A percentile compares a stretch with the other conserved stretches of the same genome.
Conservation (phyloP, 2,797 vertebrate genomes). For the Hypotaenidia philippensis region DNA sequence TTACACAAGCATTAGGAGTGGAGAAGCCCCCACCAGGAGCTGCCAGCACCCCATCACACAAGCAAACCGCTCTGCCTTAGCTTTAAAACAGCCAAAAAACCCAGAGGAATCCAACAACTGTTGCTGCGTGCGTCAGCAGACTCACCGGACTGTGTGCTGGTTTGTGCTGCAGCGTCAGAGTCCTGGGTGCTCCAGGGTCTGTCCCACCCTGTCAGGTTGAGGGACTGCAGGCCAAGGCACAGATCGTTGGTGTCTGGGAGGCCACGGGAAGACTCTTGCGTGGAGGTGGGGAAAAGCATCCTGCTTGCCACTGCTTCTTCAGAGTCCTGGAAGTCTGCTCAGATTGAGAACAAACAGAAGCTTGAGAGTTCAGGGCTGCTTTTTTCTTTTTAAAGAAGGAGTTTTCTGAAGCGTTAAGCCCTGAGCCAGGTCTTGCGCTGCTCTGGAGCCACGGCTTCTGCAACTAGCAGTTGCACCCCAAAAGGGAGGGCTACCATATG, state of each 20-base stretch:
- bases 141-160: slow-evolving; percentile 93
- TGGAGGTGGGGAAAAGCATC: slow-evolving; percentile 95
- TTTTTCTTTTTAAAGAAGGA: slow-evolving; percentile 50
- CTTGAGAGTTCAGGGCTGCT: slow-evolving; percentile 71
- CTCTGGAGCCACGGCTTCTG: slow-evolving; percentile 58
- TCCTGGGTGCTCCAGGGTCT: slow-evolving; percentile 97
- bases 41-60: slow-evolving; percentile 45
- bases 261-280: slow-evolving; percentile 91
- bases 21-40: not conserved
- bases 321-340: slow-evolving; percentile 89
- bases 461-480: slow-evolving; percentile 79
- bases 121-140: slow-evolving; percentile 74
- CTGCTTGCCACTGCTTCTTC: slow-evolving; percentile 91
- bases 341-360: slow-evolving; percentile 77
- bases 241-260: slow-evolving; percentile 91
- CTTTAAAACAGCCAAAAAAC: not conserved
- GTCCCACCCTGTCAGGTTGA: slow-evolving; percentile 95
- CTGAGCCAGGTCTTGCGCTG: slow-evolving; percentile 19
- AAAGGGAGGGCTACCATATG: slow-evolving; percentile 84
- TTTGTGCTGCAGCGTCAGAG: slow-evolving; percentile 86
- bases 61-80: not conserved
- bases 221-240: slow-evolving; percentile 97
- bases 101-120: slow-evolving; percentile 74
- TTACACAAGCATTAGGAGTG: not conserved
- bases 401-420: slow-evolving; percentile 67